These are phyloP conservation scores for Ctenopoma multispine DNA, from an alignment of 2,797 vertebrate species.

Conservation along the genomic window DNA sequence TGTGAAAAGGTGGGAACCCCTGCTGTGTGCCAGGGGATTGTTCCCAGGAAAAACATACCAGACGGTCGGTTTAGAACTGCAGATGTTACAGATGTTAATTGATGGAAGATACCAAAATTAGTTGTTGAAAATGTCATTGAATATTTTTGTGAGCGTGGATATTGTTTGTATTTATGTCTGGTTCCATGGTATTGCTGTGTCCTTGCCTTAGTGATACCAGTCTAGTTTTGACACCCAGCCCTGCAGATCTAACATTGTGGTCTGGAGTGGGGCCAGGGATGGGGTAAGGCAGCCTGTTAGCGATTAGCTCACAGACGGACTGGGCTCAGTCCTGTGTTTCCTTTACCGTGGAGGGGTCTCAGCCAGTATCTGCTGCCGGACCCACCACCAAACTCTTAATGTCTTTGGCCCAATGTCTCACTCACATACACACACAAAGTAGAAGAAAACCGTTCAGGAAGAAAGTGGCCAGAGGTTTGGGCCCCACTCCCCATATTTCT, in stretches of 20 bases:
- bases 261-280: conserved; percentile 42
- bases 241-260: conserved; percentile 44
- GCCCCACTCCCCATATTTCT: conserved; percentile 58
- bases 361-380: conserved; percentile 76
- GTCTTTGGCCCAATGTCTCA: conserved; percentile 75
- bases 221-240: conserved; percentile 39
- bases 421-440: conserved; percentile 40
- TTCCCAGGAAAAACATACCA: not conserved
- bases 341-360: conserved; percentile 60
- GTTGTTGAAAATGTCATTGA: not conserved
- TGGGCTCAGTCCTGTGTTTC: conserved; percentile 73
- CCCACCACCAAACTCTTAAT: conserved; percentile 66
- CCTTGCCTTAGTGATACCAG: not conserved
- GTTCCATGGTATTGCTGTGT: not conserved
- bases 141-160: not conserved
- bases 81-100: conserved; percentile 1
- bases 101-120: not conserved
- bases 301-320: conserved; percentile 67
- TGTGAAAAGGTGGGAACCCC: conserved; percentile 13
- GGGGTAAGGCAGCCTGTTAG: conserved; percentile 48
- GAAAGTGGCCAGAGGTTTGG: conserved; percentile 76
- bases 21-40: conserved; percentile 1
- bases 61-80: not conserved
- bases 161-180: conserved; percentile 10
- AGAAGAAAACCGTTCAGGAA: conserved; percentile 77